Conservation (phyloP, 2,113 vertebrate species). For the Dromaius novaehollandiae region DNA sequence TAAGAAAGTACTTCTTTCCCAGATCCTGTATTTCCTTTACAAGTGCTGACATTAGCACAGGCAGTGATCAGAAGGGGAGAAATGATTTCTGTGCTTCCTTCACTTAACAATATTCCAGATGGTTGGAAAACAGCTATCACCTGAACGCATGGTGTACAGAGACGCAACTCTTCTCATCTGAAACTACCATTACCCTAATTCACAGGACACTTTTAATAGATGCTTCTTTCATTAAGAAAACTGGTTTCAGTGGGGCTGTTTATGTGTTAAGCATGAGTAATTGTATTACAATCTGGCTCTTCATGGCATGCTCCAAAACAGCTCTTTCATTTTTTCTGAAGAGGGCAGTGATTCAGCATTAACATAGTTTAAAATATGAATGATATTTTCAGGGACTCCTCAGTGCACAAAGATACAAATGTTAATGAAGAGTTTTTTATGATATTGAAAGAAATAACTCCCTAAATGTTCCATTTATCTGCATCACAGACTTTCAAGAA, state of each 20-base stretch:
- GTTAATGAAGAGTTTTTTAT: neutral
- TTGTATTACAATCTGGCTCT: slow-evolving; percentile 25
- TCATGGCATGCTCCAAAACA: slow-evolving; percentile 1
- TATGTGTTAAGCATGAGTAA: slow-evolving; percentile 35
- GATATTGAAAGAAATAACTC: neutral
- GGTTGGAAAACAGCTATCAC: neutral
- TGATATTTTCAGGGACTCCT: slow-evolving; percentile 15
- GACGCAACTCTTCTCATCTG: accelerated
- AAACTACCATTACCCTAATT: neutral
- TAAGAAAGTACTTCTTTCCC: accelerated
- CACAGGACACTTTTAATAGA: neutral
- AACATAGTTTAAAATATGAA: neutral
- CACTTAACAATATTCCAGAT: neutral
- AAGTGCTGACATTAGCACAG: neutral
- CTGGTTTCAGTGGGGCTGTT: neutral
- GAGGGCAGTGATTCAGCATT: slow-evolving; percentile 46
- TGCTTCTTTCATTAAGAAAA: slow-evolving; percentile 18
- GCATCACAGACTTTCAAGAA: neutral
- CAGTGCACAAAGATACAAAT: neutral
- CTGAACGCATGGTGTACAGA: neutral
- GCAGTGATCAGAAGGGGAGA: neutral
- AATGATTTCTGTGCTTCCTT: neutral
- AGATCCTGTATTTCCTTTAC: neutral
- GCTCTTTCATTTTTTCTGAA: slow-evolving; percentile 7
- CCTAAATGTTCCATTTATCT: neutral